Evolutionary conservation across 2,888 invertebrate species (phyloP).

Genomic region (Acanthosoma haemorrhoidale): DNA sequence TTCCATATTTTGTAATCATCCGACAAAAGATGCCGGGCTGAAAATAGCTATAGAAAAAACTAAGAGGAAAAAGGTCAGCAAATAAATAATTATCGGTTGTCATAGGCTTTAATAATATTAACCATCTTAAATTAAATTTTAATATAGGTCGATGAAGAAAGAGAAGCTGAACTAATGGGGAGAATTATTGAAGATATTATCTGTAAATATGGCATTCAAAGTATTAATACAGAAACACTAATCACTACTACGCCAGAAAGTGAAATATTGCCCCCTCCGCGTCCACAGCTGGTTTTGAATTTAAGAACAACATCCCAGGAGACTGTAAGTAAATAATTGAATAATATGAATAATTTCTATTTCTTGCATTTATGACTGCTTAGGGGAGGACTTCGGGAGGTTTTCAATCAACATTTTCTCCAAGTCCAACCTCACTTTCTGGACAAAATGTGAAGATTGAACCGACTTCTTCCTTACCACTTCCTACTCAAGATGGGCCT

Average conservation of each 20-base stretch:
- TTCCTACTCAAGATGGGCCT: neutral
- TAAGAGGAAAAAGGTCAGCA: constrained; percentile 33
- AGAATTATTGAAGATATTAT: constrained; percentile 36
- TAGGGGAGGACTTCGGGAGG: constrained; percentile 26
- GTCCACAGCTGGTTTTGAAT: constrained; percentile 58
- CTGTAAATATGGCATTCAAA: constrained; percentile 20
- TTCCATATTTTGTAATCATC: constrained; percentile 80
- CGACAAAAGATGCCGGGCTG: constrained; percentile 51
- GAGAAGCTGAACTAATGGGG: constrained; percentile 35
- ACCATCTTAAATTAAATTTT: too few relatives aligned
- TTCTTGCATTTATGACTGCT: neutral
- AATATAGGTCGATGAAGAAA: constrained; percentile 32
- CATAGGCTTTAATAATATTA: too few relatives aligned
- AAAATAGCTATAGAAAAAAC: constrained; percentile 33
- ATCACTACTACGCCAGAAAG: neutral
- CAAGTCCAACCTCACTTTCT: neutral
- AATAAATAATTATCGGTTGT: neutral
- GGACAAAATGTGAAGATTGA: neutral
- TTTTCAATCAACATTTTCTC: constrained; percentile 16
- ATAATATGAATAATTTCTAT: neutral
- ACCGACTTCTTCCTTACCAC: neutral
- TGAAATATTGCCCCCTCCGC: constrained; percentile 14
- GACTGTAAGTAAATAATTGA: constrained; percentile 37
- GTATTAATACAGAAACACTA: constrained; percentile 7
- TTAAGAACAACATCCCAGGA: constrained; percentile 64